Evolutionary conservation across 2,113 vertebrate genomes (phyloP).

Genomic region (Zapornia atra): DNA sequence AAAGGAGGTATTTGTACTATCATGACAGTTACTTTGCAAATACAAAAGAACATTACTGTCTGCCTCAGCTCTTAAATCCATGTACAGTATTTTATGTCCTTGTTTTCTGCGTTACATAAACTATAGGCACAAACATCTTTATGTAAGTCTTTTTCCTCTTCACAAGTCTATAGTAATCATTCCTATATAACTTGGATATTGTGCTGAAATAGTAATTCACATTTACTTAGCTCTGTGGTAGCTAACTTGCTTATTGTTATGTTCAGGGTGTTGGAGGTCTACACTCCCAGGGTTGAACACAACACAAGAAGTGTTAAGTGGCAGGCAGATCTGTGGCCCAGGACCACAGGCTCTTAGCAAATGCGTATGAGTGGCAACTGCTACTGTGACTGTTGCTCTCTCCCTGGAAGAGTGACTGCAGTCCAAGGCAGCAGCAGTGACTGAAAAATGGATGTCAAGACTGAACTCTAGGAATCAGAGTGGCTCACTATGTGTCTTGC

Average conservation of each 20-base stretch:
- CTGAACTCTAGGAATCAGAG: not conserved
- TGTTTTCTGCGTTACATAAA: not conserved
- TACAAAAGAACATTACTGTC: not conserved
- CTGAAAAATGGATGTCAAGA: not conserved
- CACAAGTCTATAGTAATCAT: not conserved
- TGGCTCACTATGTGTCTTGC: not conserved
- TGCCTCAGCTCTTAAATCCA: not conserved
- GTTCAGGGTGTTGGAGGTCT: not conserved
- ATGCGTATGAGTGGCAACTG: not conserved
- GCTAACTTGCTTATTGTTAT: not conserved
- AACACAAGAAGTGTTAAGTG: not conserved
- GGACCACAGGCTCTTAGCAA: not conserved
- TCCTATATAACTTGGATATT: not conserved
- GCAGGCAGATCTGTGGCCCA: not conserved
- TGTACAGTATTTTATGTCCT: not conserved
- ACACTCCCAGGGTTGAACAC: not conserved
- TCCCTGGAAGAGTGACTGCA: not conserved
- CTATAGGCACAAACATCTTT: not conserved
- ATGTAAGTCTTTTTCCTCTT: not conserved
- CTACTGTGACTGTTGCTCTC: not conserved
- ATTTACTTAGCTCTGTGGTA: not conserved
- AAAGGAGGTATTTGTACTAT: not conserved
- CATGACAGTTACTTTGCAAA: not conserved
- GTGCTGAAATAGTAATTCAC: not conserved
- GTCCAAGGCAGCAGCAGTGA: not conserved